Evolutionary conservation across 2,888 invertebrate species (phyloP), one percentile per base, ranked within the genome.

Genomic region (Bombylius major): DNA sequence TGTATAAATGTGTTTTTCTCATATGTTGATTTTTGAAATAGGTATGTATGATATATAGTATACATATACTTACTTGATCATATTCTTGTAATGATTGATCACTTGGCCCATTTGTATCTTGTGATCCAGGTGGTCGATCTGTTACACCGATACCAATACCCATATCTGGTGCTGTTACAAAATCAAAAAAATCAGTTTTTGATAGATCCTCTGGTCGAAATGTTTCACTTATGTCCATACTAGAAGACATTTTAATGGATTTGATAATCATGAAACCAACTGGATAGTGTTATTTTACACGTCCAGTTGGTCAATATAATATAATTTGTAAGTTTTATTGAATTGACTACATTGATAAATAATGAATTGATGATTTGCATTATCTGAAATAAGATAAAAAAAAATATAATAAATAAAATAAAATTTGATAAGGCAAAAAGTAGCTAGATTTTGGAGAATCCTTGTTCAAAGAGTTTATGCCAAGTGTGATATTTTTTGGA

Each of bases 161-260:
- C 67, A 86, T 80, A 66, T 86, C 87, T 58, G 88, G 87, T 50
- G 87, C 86, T 54, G 88, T 87, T 60, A 89, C 89, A 76, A 89
- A 89, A 76, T 90, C 89, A 76, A 90, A 90, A 78, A 89, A 89
- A 77, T 89, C 89, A 64, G 89, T 86, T 77, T 89, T 89, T 66
- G 87, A 83, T 75, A 89, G 79, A 77, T 89, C 89, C 75, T 88
- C 87, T 71, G 86, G 82, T 64, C 82, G 79, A 74, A 84, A 83
- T 65, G 83, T 79, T 79, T 89, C 87, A 76, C 87, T 86, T 76
- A 89, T 84, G 80, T 88, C 89, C 89, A 89, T 89, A 79, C 73
- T 72, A 64, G 73, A 70, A 65, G 73, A 70, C 70, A 73, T 71
- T 50, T 64, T 42, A 42, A 11, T 11, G 23, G 23, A 42, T 42